Evolutionary conservation across 2,888 invertebrate species (phyloP), one percentile per base, ranked within the genome.

Genomic region (Caenorhabditis becei): DNA sequence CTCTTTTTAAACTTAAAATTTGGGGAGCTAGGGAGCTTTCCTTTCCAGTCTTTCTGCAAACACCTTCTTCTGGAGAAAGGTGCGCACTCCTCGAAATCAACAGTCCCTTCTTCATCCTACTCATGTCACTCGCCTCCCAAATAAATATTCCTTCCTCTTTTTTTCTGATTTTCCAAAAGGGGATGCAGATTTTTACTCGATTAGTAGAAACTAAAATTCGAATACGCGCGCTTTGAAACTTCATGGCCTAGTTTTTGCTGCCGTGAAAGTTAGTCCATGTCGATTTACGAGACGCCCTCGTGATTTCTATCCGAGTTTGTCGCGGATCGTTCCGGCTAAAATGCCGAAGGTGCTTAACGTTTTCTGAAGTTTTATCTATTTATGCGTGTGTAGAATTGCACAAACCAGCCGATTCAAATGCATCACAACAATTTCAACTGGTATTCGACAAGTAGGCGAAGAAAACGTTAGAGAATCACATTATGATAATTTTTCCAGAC

Each of bases 391-490:
- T 41, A 41, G 14, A 2, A 41, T 10, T 10, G 10, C 41, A 41
- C 7, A 41, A 2, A 41, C 2, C 2, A 14, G 7, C 10, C 2
- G 16, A 11, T 5, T 7, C 35, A 2, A 32, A 65, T 66, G 74
- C 41, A 74, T 26, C 44, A 47, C 26, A 61, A 53, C 20, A 51
- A 23, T 11, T 51, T 28, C 14, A 65, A 66, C 44, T 74, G 66
- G 65, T 74, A 74, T 51, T 65, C 74, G 0, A 66, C 74, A 28
- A 74, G 74, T 74, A 11, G 59, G 74, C 53, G 51, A 18, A 11
- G 26, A 56, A 56, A n/a, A n/a, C n/a, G n/a, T n/a, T n/a, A n/a
- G n/a, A n/a, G n/a, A n/a, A n/a, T n/a, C n/a, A n/a, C n/a, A n/a
- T n/a, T n/a, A n/a, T n/a, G n/a, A n/a, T n/a, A n/a, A n/a, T n/a